Evolutionary conservation across 2,797 vertebrate genomes (phyloP), one percentile per base, ranked within the genome.

Genomic region (Tangara arthus): DNA sequence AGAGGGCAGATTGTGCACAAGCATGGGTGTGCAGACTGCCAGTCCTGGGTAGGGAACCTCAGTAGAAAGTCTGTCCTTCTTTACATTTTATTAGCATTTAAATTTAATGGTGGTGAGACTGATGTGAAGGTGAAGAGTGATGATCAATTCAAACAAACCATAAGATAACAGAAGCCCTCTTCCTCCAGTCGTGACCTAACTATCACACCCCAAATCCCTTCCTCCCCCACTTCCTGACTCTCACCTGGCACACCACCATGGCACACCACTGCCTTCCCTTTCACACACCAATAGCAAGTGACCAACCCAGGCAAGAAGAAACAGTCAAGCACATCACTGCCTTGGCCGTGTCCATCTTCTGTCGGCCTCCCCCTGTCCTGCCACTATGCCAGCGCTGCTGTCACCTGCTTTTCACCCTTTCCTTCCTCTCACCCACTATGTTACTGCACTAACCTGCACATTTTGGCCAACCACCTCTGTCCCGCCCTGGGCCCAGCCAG

Each of bases 281-380:
- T 77, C 81, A 63, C 32, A 24, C 3, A 2, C 12, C 1, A 0
- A 47, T 56, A 61, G 8, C 2, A 1, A 70, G 44, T 2, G 0
- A 71, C 19, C 37, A 70, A 0, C 47, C 14, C 27, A 39, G 21
- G 41, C 35, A 28, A 64, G 57, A 88, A 50, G 42, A 94, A 94
- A 71, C 27, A 3, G 30, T 75, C 64, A 66, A 87, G 56, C 3
- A 30, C 27, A 44, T 69, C 35, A 15, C 27, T 71, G 35, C 32
- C 17, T 39, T 46, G 53, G 35, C 24, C n/a, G n/a, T n/a, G n/a
- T n/a, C n/a, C 91, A 35, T 24, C 34, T 77, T 63, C 60, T 77
- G 8, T 18, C 12, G 8, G 23, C 34, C 27, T 49, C n/a, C 23
- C 22, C 41, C 28, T 3, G 1, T 39, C n/a, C 65, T 78, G 27